Conservation (phyloP, 2,888 invertebrate genomes). For the Sepiola atlantica region DNA sequence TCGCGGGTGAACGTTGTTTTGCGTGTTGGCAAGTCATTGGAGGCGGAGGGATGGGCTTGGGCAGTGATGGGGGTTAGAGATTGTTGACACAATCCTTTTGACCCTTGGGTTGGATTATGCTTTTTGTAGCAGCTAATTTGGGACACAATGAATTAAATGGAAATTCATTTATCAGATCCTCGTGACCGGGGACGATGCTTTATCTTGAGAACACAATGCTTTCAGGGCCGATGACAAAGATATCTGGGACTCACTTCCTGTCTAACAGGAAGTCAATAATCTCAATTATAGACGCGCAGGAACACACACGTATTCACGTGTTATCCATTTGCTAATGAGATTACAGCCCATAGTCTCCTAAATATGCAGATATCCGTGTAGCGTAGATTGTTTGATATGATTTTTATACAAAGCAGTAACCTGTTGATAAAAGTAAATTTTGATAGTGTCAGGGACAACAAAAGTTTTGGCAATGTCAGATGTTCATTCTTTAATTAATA, state of each 20-base stretch:
- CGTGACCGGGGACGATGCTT: background rate
- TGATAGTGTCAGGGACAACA: no score
- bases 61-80: background rate
- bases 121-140: background rate
- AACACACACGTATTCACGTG: background rate
- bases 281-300: background rate
- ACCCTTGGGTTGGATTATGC: background rate
- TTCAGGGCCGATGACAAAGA: background rate
- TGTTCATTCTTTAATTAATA: no score
- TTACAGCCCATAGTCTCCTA: background rate
- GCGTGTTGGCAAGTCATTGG: background rate
- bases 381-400: no score
- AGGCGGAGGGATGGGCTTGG: background rate
- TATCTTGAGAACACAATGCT: background rate
- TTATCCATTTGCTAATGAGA: background rate
- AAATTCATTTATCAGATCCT: background rate
- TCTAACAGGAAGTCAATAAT: background rate
- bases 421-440: no score
- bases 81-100: background rate
- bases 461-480: no score
- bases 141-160: background rate
- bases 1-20: background rate
- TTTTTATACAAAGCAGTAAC: no score
- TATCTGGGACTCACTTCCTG: constrained; percentile 1
- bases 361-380: background rate